Evolutionary conservation across 2,113 vertebrate genomes (phyloP), one percentile per base, ranked within the genome.

Genomic region (Sturnus vulgaris): DNA sequence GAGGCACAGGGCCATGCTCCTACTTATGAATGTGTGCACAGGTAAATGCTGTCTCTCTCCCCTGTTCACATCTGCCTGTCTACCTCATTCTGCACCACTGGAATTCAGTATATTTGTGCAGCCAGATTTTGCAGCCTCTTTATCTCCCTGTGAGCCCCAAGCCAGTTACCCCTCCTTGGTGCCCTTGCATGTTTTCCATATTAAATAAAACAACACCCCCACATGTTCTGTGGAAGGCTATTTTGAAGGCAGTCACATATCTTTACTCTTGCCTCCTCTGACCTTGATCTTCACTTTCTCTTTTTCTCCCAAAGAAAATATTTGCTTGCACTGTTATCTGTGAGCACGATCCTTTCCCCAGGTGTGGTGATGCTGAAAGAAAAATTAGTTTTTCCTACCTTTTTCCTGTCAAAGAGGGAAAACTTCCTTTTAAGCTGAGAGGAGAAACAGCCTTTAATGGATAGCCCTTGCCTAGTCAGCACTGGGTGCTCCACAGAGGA

Each of bases 261-360:
- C 96, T 97, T 95, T 88, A 27, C 73, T 93, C 46, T 76, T 94
- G 86, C 94, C 64, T 91, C 86, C 89, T 97, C 95, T 98, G 96
- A 98, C 97, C 97, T 97, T 98, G 93, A 96, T 95, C 97, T 96
- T 96, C 91, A 80, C 91, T 97, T 97, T 97, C 96, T 96, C 90
- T 96, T 97, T 94, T 97, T 85, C 90, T 95, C 92, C 91, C 92
- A 97, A 95, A 93, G 95, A 92, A 98, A 98, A 97, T 98, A 97
- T 97, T 97, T 98, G 96, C 97, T 97, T 95, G 96, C 90, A 76
- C 84, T 87, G 86, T 97, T 98, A 97, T 98, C 96, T 97, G 35
- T 93, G 84, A 96, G 96, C 68, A 78, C 93, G 96, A 97, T 96
- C 97, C 94, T 97, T 97, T 97, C 86, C 95, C 95, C 97, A 98